Evolutionary conservation across 1,140 invertebrate genomes (phyloP).

Genomic region (Ridgeia piscesae): DNA sequence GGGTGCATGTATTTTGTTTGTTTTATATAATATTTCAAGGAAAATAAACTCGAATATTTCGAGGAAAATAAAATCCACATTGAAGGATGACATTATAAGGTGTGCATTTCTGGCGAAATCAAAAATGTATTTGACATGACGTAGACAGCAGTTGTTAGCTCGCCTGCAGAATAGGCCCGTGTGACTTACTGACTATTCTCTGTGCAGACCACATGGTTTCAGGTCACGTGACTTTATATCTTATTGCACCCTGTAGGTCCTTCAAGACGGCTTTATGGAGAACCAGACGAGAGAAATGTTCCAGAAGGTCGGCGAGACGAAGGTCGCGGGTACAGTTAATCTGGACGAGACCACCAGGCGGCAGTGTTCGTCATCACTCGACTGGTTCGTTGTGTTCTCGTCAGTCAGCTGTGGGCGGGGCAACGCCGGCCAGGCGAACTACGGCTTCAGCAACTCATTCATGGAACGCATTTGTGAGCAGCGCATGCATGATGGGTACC

Average conservation of each 20-base stretch:
- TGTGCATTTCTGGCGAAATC: too few relatives aligned
- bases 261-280: slow-evolving; percentile 84
- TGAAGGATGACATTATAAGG: too few relatives aligned
- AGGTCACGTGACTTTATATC: background rate
- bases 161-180: background rate
- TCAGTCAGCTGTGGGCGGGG: slow-evolving; percentile 92
- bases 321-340: slow-evolving; percentile 70
- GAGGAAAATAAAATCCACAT: too few relatives aligned
- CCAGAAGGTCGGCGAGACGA: slow-evolving; percentile 66
- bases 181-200: too few relatives aligned
- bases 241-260: slow-evolving; percentile 57
- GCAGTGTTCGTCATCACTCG: slow-evolving; percentile 71
- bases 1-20: too few relatives aligned
- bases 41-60: too few relatives aligned
- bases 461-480: slow-evolving; percentile 94
- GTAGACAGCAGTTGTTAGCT: too few relatives aligned
- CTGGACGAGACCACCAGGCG: slow-evolving; percentile 75
- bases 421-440: slow-evolving; percentile 93
- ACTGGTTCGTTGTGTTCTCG: slow-evolving; percentile 90
- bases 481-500: slow-evolving; percentile 74
- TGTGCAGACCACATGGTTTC: background rate
- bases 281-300: slow-evolving; percentile 83
- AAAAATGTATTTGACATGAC: too few relatives aligned
- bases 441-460: slow-evolving; percentile 91
- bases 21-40: too few relatives aligned